Evolutionary conservation across 2,888 invertebrate species (phyloP), one percentile per base, ranked within the genome.

Genomic region (Eristalinus aeneus): DNA sequence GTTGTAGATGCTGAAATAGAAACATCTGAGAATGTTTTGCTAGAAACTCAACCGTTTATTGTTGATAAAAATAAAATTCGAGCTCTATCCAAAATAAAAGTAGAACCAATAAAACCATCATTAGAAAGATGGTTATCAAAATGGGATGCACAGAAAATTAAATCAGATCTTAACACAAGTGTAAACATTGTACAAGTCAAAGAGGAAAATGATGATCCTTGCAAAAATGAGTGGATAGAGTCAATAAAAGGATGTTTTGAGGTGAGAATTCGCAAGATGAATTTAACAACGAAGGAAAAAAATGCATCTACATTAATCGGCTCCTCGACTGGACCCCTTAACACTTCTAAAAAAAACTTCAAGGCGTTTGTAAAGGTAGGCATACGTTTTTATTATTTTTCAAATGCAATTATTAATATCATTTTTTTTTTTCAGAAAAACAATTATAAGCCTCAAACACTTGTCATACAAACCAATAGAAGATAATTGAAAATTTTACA

Each of bases 321-420:
- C 22, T 58, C 73, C 6, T 82, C 65, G 8, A 61, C 39, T 20
- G 23, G 23, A 23, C 76, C 88, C 10, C 81, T 80, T 56, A 83
- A 61, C 39, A 76, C 27, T n/a, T 88, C 88, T n/a, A 60, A 67
- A 16, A 90, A 89, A 74, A 92, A 92, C 80, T 92, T 91, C 46
- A 92, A 92, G 65, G 90, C 89, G 27, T 92, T 92, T 84, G 89
- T 90, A 3, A 92, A 92, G 91, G 92, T 92, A 92, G 91, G 92
- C 91, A 80, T 63, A 11, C 22, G 22, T 56, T 56, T 11, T 22
- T 56, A 11, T 56, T 56, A 11, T 56, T 12, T 5, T 4, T 39
- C 11, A 23, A 10, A 22, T 56, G 9, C 3, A 11, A 56, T 1
- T 23, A 22, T 12, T 11, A 5, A 23, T 9, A 12, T 60, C 53